phyloP scores from a whole-genome alignment of 2,888 invertebrate species.

The Suillia variegata region DNA sequence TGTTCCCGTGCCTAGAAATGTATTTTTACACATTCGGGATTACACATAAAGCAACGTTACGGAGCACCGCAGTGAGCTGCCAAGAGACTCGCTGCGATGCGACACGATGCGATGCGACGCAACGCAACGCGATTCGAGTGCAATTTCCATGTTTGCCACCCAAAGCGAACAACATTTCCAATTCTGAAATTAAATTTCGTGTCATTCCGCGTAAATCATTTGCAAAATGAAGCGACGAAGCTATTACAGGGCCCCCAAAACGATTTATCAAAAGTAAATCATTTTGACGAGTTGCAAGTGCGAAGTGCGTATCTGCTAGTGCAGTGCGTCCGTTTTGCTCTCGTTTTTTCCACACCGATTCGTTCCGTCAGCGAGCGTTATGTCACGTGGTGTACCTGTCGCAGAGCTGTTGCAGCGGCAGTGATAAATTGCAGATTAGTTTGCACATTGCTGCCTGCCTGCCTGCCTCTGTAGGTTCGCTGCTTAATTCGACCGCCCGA shows the following conservation, averaged over 20 bases:
- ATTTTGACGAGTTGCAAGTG: slow-evolving; percentile 49
- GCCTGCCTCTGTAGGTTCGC: background rate
- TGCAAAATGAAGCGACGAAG: slow-evolving; percentile 37
- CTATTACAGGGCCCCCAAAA: slow-evolving; percentile 29
- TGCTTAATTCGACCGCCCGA: background rate
- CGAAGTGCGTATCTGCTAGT: slow-evolving; percentile 17
- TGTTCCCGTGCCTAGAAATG: background rate
- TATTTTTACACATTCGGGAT: background rate
- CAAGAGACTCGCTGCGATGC: too few relatives aligned
- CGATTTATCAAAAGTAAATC: slow-evolving; percentile 60
- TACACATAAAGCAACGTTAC: too few relatives aligned
- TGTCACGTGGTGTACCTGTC: slow-evolving; percentile 43
- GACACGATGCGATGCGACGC: too few relatives aligned
- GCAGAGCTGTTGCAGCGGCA: slow-evolving; percentile 28
- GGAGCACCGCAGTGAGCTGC: too few relatives aligned
- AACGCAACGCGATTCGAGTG: slow-evolving; percentile 6
- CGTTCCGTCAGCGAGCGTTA: slow-evolving; percentile 18
- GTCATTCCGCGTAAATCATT: slow-evolving; percentile 57
- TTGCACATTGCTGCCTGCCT: slow-evolving; percentile 42
- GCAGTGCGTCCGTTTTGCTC: background rate
- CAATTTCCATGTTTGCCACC: slow-evolving; percentile 51
- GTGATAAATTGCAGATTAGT: slow-evolving; percentile 57
- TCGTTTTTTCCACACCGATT: too few relatives aligned
- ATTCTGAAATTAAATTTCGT: slow-evolving; percentile 57
- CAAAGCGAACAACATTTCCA: slow-evolving; percentile 50